phyloP scores from a whole-genome alignment of 2,888 invertebrate genomes.

The Lepidochitona cinerea region DNA sequence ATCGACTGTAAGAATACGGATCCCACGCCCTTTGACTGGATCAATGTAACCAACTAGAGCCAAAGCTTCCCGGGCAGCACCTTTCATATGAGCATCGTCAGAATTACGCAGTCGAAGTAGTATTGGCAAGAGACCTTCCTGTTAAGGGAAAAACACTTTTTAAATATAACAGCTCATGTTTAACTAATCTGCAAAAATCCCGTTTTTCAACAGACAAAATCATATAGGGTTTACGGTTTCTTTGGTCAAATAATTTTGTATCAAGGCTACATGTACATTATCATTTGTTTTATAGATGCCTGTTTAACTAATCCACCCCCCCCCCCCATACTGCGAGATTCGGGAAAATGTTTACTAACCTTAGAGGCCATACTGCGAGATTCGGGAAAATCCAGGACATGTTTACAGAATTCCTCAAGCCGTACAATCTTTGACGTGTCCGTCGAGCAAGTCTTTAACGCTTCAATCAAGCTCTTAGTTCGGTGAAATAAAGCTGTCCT shows the following conservation, averaged over 20 bases:
- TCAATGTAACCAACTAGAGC: constrained; percentile 81
- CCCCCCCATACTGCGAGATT: no score
- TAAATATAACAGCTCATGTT: no score
- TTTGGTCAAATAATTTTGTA: no score
- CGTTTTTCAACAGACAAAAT: no score
- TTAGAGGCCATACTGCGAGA: constrained; percentile 82
- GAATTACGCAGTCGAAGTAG: constrained; percentile 75
- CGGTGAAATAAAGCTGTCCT: constrained; percentile 40
- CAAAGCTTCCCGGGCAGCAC: constrained; percentile 73
- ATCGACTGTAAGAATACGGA: constrained; percentile 87
- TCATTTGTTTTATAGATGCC: no score
- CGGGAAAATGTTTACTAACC: no score
- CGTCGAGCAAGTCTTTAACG: constrained; percentile 45
- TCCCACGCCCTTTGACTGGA: constrained; percentile 81
- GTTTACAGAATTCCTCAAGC: constrained; percentile 80
- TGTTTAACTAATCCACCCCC: no score
- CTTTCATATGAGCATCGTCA: constrained; percentile 34
- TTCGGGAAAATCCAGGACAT: constrained; percentile 83
- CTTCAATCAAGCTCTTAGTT: constrained; percentile 48
- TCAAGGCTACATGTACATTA: no score
- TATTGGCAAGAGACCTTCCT: constrained; percentile 81
- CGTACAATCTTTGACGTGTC: constrained; percentile 75
- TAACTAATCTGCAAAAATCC: no score
- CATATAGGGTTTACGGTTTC: no score
- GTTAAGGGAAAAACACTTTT: constrained; percentile 52